Evolutionary conservation across 2,888 invertebrate genomes (phyloP).

Genomic region (Germaria angustata): DNA sequence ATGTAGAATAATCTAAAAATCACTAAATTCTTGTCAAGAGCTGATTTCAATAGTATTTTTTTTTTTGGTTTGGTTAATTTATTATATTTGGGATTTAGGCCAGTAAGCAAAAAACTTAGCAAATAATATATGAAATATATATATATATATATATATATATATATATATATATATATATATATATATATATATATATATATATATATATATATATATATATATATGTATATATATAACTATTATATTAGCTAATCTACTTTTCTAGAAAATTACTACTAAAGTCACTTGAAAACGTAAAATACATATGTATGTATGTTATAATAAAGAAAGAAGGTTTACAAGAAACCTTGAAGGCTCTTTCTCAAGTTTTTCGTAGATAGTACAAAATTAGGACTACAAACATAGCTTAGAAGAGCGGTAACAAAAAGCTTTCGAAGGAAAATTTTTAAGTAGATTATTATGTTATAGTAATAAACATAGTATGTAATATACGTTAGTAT

Average conservation of each 20-base stretch:
- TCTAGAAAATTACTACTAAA: slow-evolving; percentile 28
- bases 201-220: too few species aligned
- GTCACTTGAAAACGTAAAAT: slow-evolving; percentile 12
- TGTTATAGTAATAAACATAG: neutral
- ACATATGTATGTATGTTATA: too few species aligned
- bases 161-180: too few species aligned
- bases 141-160: too few species aligned
- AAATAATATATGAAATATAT: slow-evolving; percentile 2
- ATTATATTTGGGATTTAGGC: slow-evolving; percentile 3
- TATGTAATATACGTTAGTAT: neutral
- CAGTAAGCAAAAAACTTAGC: slow-evolving; percentile 47
- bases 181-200: too few species aligned
- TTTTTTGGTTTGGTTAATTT: slow-evolving; percentile 14
- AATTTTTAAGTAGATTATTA: neutral
- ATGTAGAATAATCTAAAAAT: slow-evolving; percentile 14
- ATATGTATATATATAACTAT: slow-evolving; percentile 13
- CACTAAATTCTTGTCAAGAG: slow-evolving; percentile 19
- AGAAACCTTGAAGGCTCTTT: slow-evolving; percentile 54
- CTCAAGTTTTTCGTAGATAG: slow-evolving; percentile 11
- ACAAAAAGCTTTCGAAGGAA: slow-evolving; percentile 22
- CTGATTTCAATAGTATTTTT: neutral
- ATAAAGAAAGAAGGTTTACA: slow-evolving; percentile 41
- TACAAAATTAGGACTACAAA: slow-evolving; percentile 8
- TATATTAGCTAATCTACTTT: slow-evolving; percentile 41
- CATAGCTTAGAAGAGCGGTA: too few species aligned